phyloP scores from a whole-genome alignment of 1,140 invertebrate genomes.

The Meloidogyne exigua region DNA sequence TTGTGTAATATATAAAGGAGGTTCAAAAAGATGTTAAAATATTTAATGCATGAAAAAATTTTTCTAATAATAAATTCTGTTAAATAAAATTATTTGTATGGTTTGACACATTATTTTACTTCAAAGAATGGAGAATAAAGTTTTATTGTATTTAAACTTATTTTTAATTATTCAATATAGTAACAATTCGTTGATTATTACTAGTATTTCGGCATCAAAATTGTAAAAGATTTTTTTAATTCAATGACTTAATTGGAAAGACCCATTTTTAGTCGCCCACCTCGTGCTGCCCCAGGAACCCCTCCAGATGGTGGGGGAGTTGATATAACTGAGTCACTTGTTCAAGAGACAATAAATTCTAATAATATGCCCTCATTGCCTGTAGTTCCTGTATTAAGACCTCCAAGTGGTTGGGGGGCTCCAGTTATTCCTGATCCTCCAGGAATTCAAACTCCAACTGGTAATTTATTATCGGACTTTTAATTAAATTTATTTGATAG shows the following conservation, averaged over 20 bases:
- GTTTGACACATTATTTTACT: neutral
- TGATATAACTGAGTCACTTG: conserved; percentile 1
- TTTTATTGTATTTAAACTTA: neutral
- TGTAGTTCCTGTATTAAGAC: conserved; percentile 17
- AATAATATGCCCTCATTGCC: conserved; percentile 5
- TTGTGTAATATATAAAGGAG: neutral
- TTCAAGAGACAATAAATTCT: neutral
- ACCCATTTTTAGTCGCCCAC: neutral
- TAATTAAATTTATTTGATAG: neutral
- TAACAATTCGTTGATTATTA: neutral
- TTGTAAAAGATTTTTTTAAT: neutral
- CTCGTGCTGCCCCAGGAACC: conserved; percentile 16
- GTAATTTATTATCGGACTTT: neutral
- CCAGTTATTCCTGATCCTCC: conserved; percentile 23
- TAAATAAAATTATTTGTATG: neutral
- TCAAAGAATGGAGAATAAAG: neutral
- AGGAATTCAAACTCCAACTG: neutral
- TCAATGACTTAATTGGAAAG: too few species aligned
- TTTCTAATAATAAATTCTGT: neutral
- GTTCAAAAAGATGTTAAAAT: neutral
- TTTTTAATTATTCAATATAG: neutral
- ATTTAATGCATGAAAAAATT: neutral
- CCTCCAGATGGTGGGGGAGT: conserved; percentile 10
- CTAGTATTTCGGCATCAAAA: neutral
- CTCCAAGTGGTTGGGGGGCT: conserved; percentile 3